Base-by-base conservation (phyloP, 1,140 invertebrate genomes). In the Zelostemma sp. region DNA sequence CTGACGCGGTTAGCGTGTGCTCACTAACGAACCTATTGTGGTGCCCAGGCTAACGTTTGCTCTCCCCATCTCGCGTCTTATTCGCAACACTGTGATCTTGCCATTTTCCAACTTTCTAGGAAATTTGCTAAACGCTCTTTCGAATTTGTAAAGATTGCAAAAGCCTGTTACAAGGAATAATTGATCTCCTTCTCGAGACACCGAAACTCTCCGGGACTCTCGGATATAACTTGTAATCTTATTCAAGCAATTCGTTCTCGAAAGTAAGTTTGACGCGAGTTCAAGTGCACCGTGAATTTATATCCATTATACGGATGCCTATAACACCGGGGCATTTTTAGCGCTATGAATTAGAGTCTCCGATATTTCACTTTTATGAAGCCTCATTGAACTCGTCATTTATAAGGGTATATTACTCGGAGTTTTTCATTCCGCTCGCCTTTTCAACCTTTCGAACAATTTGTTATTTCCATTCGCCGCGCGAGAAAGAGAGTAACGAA, bases 1-100 rank as follows among this genome's bases (percentile, higher is more conserved):
- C 73, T 80, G 74, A 75, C 66, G 72, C 67, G 78, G 80, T 82
- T 81, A 81, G 62, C 76, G 63, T 67, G 65, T 73, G 72, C 69
- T 76, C 69, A 70, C 76, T 82, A 82, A 84, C 80, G 79, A 82
- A 82, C 76, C 78, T 73, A 84, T 82, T 84, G 80, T 78, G 77
- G 77, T 59, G 70, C 66, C 73, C 73, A 61, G 69, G 71, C 73
- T 74, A 75, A 78, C 76, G 73, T 81, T 79, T 77, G 73, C 71
- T 68, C 72, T 64, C 70, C 69, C 79, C 81, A 82, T 80, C 74
- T 78, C 72, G 55, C 67, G 68, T 69, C 70, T 80, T 78, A 76
- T 80, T 75, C 68, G 71, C 68, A 73, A 73, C 78, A 80, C 78
- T n/a, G n/a, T 67, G 75, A 73, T 72, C 49, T 66, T 18, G 46